Conservation (phyloP, 1,140 invertebrate genomes). For the Acromyrmex echinatior region DNA sequence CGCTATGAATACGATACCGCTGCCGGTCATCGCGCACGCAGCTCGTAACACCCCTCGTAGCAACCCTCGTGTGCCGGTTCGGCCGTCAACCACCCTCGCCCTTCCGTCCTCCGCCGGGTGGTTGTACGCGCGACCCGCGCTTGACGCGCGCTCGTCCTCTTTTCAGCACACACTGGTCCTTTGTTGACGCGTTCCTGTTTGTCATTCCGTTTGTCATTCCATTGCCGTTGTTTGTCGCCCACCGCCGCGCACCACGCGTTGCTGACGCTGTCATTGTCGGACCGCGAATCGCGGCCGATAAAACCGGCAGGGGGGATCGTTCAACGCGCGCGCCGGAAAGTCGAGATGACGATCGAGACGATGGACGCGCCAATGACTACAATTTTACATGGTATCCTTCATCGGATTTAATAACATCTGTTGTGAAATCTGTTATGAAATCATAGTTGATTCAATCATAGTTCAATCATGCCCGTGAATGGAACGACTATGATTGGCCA, state of each 20-base stretch:
- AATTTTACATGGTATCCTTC: too few relatives aligned
- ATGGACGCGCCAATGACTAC: constrained; percentile 30
- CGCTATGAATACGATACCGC: constrained; percentile 62
- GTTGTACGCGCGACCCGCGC: constrained; percentile 59
- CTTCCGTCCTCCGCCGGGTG: not conserved
- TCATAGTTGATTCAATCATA: too few relatives aligned
- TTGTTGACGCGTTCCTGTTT: constrained; percentile 64
- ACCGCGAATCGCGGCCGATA: constrained; percentile 61
- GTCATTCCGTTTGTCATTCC: constrained; percentile 65
- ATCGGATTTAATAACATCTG: too few relatives aligned
- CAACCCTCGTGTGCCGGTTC: constrained; percentile 5
- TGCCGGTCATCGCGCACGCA: constrained; percentile 57
- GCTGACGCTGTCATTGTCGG: constrained; percentile 62
- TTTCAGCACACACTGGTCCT: constrained; percentile 59
- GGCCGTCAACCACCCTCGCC: constrained; percentile 39
- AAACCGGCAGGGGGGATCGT: constrained; percentile 33
- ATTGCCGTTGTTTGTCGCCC: constrained; percentile 62
- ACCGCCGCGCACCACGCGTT: constrained; percentile 42
- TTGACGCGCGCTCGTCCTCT: constrained; percentile 63
- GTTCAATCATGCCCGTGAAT: too few relatives aligned
- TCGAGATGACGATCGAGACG: constrained; percentile 45
- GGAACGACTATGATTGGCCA: too few relatives aligned
- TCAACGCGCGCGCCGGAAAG: not conserved
- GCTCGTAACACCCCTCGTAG: not conserved
- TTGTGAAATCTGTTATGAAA: too few relatives aligned